Evolutionary conservation across 2,888 invertebrate genomes (phyloP), one percentile per base, ranked within the genome.

Genomic region (Thereva unica): DNA sequence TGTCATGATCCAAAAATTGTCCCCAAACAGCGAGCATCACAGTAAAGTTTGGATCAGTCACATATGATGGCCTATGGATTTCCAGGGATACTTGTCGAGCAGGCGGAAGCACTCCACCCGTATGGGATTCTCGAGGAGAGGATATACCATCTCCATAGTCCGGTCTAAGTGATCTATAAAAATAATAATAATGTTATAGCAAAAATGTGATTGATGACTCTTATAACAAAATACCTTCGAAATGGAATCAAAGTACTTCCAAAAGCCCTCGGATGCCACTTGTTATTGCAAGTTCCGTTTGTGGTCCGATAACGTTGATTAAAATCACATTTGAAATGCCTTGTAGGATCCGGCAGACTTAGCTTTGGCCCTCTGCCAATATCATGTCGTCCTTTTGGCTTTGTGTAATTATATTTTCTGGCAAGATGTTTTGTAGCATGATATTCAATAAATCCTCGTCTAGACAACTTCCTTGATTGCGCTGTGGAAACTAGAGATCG

Each of bases 21-120:
- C 93, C 94, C 85, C 92, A 94, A 4, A 93, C 90, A 0, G 93
- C 93, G 69, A 93, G 77, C 89, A 94, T 90, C 0, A 92, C 90
- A 0, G 92, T 89, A 77, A 93, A 91, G 71, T 86, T 82, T 0
- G 88, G 86, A 78, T 93, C 92, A 55, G 87, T 87, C 44, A 85
- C 85, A 75, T 90, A 89, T 70, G 87, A 86, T 0, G 91, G 87
- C 0, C 90, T 83, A 78, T 92, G 92, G 0, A 93, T 87, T 23
- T 85, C 84, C 12, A 88, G 78, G 71, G 92, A 92, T 5, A 93
- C 86, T 73, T 88, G 85, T 10, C 92, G 84, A 0, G 93, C 91
- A 12, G 90, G 87, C 0, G 93, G 93, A 40, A 93, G 78, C 0
- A 77, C 72, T 0, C 77, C 76, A 0, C 87, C 87, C 0, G 68